phyloP scores from a whole-genome alignment of 1,140 invertebrate species.

The Scaptomyza montana region DNA sequence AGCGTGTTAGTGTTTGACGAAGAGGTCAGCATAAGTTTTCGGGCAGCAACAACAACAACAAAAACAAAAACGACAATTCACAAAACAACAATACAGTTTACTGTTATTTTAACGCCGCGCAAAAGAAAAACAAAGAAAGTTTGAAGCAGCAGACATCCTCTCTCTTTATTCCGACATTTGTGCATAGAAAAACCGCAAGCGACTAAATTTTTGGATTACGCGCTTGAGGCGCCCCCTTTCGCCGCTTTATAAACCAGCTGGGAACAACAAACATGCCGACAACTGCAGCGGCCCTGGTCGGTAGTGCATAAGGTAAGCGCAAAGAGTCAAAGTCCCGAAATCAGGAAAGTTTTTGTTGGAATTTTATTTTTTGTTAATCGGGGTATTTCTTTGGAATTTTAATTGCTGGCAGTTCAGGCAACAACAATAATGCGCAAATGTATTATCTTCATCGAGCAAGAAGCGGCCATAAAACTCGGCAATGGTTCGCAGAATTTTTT shows the following conservation, averaged over 20 bases:
- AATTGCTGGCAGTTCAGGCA: conserved; percentile 27
- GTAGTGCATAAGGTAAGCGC: conserved; percentile 73
- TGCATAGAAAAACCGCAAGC: conserved; percentile 28
- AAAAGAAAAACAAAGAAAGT: conserved; percentile 43
- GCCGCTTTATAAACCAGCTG: conserved; percentile 17
- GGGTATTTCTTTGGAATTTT: conserved; percentile 46
- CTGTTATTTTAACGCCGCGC: conserved; percentile 56
- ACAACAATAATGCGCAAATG: conserved; percentile 34
- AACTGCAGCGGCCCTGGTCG: conserved; percentile 56
- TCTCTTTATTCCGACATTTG: background rate
- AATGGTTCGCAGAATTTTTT: conserved; percentile 23
- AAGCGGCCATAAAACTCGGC: conserved; percentile 43
- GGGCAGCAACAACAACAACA: conserved; percentile 43
- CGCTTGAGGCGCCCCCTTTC: conserved; percentile 30
- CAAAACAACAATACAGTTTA: conserved; percentile 70
- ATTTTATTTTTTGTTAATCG: conserved; percentile 1
- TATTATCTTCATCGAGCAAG: conserved; percentile 33
- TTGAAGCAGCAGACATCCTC: background rate
- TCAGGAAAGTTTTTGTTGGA: conserved; percentile 6
- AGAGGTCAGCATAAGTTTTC: conserved; percentile 64
- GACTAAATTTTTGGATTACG: conserved; percentile 70
- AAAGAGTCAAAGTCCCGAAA: conserved; percentile 20
- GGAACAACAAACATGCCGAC: conserved; percentile 47
- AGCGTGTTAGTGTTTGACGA: conserved; percentile 61
- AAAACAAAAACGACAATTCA: conserved; percentile 37